Evolutionary conservation across 1,140 invertebrate genomes (phyloP), one percentile per base, ranked within the genome.

Genomic region (Batillaria attramentaria): DNA sequence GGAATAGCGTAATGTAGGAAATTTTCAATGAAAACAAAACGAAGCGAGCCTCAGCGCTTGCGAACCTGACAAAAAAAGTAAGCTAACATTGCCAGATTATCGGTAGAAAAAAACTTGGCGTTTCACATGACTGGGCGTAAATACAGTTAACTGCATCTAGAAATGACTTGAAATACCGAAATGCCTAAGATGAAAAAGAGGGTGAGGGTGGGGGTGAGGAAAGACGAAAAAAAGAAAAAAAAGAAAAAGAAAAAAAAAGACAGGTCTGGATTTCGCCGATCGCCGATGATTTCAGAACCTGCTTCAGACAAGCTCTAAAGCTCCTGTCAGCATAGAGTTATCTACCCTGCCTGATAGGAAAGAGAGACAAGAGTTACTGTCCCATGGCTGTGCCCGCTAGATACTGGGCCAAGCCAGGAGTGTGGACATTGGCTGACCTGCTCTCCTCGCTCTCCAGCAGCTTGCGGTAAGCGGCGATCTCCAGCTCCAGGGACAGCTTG

Each of bases 391-490:
- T 62, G 57, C 57, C 57, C 0, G 57, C 57, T 72, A 41, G 42
- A 72, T 72, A 28, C 28, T 18, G 35, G 35, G n/a, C 46, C 70
- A 41, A 43, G 42, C 41, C 28, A n/a, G 28, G 24, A 28, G 41
- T 31, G 41, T 13, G 35, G 18, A 16, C n/a, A 20, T 57, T 35
- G 28, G 62, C 82, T 78, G 73, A 88, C 87, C 87, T 85, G 46
- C 69, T 87, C 66, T 91, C 90, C 72, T 91, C 89, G 20, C 80
- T 77, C 66, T 91, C 89, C 83, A 91, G 79, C 43, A 91, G 84
- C 81, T 90, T 90, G 72, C 89, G 86, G 86, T 91, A 91, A 46
- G 89, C 89, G 66, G 85, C 81, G 43, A 91, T 91, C 81, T 91
- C 90, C 62, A 91, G 82, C 82, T 91, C 88, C 43, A 91, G 82